Evolutionary conservation across 2,113 vertebrate genomes (phyloP).

Genomic region (Cichladusa arquata): DNA sequence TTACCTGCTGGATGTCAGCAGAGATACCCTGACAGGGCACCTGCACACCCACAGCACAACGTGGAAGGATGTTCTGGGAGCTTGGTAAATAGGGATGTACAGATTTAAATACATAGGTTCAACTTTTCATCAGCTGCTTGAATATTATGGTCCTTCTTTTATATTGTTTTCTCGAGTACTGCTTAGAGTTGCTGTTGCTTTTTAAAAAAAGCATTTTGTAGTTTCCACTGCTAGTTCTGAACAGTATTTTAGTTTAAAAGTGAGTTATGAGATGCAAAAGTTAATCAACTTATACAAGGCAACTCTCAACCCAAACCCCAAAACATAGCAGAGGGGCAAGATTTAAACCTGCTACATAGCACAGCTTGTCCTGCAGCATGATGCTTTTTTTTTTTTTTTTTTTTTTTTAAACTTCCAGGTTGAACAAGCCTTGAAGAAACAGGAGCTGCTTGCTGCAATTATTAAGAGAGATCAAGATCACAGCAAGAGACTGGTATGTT

Average conservation of each 20-base stretch:
- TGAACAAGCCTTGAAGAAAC: conserved; percentile 85
- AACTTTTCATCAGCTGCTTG: neutral
- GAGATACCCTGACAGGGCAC: neutral
- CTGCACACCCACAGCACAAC: neutral
- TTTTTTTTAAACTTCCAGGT: conserved; percentile 69
- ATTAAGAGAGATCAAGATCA: conserved; percentile 87
- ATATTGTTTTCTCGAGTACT: neutral
- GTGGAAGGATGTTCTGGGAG: neutral
- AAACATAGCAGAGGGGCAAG: neutral
- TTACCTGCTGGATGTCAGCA: neutral
- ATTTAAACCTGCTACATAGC: neutral
- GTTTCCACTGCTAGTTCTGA: neutral
- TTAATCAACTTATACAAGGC: neutral
- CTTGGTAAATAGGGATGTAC: neutral
- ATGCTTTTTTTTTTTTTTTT: neutral
- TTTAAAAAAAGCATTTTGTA: neutral
- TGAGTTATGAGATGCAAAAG: neutral
- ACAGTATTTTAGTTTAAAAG: neutral
- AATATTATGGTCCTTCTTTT: neutral
- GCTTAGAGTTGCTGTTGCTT: neutral
- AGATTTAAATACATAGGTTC: fast-evolving
- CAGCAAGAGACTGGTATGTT: conserved; percentile 86
- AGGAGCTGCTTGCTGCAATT: conserved; percentile 83
- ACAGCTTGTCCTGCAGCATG: neutral
- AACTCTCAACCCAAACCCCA: neutral